Evolutionary conservation across 2,113 vertebrate genomes (phyloP), one percentile per base, ranked within the genome.

Genomic region (Paralichthys olivaceus): DNA sequence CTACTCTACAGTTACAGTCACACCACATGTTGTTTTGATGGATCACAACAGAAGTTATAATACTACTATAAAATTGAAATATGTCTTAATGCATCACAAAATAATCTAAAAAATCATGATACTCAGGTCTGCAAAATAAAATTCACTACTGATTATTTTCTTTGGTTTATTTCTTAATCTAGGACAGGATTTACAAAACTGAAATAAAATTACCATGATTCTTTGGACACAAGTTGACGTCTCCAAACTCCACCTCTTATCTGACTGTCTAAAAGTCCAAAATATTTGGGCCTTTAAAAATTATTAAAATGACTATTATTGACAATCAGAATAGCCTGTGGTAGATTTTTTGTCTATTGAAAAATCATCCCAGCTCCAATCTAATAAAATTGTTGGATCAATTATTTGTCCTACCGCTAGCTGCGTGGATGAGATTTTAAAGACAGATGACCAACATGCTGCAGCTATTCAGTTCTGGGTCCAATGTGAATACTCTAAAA

Each of bases 401-500:
- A 23, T 70, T n/a, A 13, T 64, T 23, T 64, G 13, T 19, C 12
- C 23, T 1, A 45, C 5, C 5, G 0, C 12, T 7, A 6, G 15
- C 6, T 37, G 56, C 15, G 26, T 14, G 57, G 28, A 37, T 25
- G 45, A 72, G 28, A 8, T 23, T 9, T 53, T 3, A 53, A 20
- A n/a, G 49, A 53, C 13, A 53, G 49, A 53, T n/a, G 20, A 22
- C 20, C 49, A 53, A n/a, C 49, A 53, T n/a, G 9, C 51, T 11
- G 3, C n/a, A 22, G 9, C n/a, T n/a, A 53, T 2, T 7, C 2
- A 55, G 53, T 20, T 23, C 53, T 55, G 23, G 25, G 55, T 7
- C 55, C n/a, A 54, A 75, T 37, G 29, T 49, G 58, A 77, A 74
- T 53, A 13, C 56, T 81, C 81, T 85, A 84, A 80, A 85, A 77